phyloP scores from a whole-genome alignment of 2,113 vertebrate genomes.

The Odocoileus virginianus region DNA sequence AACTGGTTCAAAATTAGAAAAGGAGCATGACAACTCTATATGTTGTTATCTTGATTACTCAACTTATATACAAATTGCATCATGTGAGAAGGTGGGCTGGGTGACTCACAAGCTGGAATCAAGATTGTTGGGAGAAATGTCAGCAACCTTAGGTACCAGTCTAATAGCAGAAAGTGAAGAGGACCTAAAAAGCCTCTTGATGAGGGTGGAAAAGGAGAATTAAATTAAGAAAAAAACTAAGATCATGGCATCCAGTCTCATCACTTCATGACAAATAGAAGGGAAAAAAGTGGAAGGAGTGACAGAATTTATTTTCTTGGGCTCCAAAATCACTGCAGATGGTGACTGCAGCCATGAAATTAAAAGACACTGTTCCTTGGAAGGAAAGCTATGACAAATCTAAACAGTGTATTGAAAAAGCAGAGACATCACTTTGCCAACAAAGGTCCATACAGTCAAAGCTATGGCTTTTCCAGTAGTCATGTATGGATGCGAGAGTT shows the following conservation, averaged over 20 bases:
- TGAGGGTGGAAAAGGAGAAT: neutral
- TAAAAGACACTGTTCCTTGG: neutral
- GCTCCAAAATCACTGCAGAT: neutral
- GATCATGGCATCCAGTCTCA: neutral
- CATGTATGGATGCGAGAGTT: neutral
- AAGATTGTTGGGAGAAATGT: neutral
- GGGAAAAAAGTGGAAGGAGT: neutral
- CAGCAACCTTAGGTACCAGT: neutral
- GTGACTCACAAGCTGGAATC: neutral
- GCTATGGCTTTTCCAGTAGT: neutral
- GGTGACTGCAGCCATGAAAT: neutral
- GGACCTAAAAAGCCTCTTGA: neutral
- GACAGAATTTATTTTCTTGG: neutral
- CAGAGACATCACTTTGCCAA: neutral
- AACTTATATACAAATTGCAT: neutral
- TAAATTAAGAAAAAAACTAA: neutral
- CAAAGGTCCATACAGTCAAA: neutral
- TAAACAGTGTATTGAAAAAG: neutral
- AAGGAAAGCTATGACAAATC: neutral
- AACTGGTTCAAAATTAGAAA: neutral
- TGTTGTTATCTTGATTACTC: neutral
- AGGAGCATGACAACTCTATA: neutral
- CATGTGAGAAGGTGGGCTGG: neutral
- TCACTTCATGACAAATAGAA: neutral
- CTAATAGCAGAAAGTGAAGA: neutral